Evolutionary conservation across 2,797 vertebrate genomes (phyloP), one percentile per base, ranked within the genome.

Genomic region (Cuniculus paca): DNA sequence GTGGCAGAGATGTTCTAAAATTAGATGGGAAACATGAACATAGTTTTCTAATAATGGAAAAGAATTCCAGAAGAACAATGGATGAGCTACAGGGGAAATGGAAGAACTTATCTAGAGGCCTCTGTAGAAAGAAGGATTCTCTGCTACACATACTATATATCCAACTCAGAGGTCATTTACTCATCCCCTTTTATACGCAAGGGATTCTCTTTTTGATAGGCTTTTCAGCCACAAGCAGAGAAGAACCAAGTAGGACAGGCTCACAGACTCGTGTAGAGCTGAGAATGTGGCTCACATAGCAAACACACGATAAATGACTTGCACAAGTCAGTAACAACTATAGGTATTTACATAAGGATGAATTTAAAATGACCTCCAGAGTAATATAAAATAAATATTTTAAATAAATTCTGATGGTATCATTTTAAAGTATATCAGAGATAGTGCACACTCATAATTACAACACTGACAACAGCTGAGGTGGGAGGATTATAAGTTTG

Each of bases 211-310:
- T 56, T 77, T 28, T 42, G 31, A 24, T 5, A 63, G 75, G 17
- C 1, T 74, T 70, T 77, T 48, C 16, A 1, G 1, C 28, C 13
- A 48, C 7, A n/a, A 72, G 28, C 22, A 26, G 36, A 31, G 50
- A 77, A 58, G 61, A 92, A 26, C 42, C n/a, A 45, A n/a, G 13
- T 1, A 34, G 16, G 14, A 39, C 22, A 45, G 58, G 9, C 56
- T 42, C 34, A 0, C 1, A 26, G 26, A 16, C 36, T 4, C 17
- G 28, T 16, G 11, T 9, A 2, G 6, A 45, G 31, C 17, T 68
- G 11, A 10, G 54, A 3, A 4, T 16, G 7, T 2, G 17, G 0
- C 45, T 0, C 2, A 39, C 6, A 2, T 9, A 1, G 5, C n/a
- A 72, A 58, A 65, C 1, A 56, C 0, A 9, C 3, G 16, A 24